A percentile compares a stretch with the other conserved stretches of the same genome.
phyloP scores from a whole-genome alignment of 2,113 vertebrate species.

The Macrotus californicus region DNA sequence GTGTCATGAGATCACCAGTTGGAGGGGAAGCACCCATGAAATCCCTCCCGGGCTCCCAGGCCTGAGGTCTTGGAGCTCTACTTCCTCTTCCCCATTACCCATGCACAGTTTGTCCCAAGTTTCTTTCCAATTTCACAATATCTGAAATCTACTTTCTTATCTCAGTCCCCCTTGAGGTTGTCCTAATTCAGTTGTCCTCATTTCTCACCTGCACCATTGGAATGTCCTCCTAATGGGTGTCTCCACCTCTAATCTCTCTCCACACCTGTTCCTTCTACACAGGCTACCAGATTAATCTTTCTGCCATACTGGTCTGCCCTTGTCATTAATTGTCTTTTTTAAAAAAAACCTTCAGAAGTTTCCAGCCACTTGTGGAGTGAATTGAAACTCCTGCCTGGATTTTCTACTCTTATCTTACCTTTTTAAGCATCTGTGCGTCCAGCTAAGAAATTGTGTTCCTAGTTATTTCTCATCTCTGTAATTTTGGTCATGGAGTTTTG shows the following conservation, averaged over 20 bases:
- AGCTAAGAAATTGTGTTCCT: background rate
- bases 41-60: background rate
- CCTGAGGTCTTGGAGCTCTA: rapidly evolving
- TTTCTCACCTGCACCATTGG: background rate
- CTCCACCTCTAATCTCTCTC: background rate
- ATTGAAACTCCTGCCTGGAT: background rate
- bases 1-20: background rate
- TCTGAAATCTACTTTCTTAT: background rate
- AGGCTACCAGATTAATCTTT: background rate
- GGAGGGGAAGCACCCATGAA: background rate
- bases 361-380: background rate
- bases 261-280: background rate
- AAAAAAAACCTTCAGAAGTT: background rate
- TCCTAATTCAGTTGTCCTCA: background rate
- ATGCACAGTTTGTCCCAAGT: background rate
- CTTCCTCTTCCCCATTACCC: background rate
- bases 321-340: background rate
- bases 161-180: background rate
- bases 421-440: background rate
- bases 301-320: background rate
- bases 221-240: background rate
- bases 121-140: background rate
- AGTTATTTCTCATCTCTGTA: background rate
- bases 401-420: background rate
- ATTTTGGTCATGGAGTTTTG: background rate